Conservation (phyloP, 1,140 invertebrate genomes). For the Anastatus disparis region DNA sequence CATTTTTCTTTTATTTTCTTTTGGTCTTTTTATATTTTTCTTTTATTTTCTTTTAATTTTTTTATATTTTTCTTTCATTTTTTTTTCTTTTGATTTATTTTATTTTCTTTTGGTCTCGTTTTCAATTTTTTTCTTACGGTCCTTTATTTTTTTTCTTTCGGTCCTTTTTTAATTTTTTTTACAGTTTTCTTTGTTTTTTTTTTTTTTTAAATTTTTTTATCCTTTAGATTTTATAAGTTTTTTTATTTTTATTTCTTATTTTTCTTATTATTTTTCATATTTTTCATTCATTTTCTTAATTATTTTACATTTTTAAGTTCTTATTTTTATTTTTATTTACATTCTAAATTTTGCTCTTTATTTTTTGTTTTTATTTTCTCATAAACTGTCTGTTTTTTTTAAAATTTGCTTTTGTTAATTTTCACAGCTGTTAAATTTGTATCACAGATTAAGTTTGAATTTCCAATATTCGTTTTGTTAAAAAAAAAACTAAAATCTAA, state of each 20-base stretch:
- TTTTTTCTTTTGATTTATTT: conserved; percentile 15
- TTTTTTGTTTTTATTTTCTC: not conserved
- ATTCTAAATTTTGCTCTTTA: too few species aligned
- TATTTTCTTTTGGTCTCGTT: conserved; percentile 34
- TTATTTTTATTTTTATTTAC: too few species aligned
- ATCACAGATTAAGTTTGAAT: conserved; percentile 1
- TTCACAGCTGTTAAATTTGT: not conserved
- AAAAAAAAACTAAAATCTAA: not conserved
- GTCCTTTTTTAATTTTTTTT: not conserved
- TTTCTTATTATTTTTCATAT: conserved; percentile 6
- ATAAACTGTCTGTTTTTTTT: too few species aligned
- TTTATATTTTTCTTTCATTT: not conserved
- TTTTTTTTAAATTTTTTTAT: not conserved
- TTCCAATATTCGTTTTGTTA: not conserved
- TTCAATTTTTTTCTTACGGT: not conserved
- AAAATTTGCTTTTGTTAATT: too few species aligned
- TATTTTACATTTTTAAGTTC: too few species aligned
- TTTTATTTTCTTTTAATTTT: conserved; percentile 18
- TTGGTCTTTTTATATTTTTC: conserved; percentile 25
- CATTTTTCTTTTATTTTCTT: not conserved
- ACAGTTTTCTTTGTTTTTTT: not conserved
- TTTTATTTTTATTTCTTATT: not conserved
- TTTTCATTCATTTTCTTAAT: not conserved
- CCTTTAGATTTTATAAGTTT: not conserved
- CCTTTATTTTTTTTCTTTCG: not conserved